Percentiles rank a stretch among this genome's conserved stretches.
Evolutionary conservation across 2,888 invertebrate species (phyloP).

Genomic region (Torymus auratus): DNA sequence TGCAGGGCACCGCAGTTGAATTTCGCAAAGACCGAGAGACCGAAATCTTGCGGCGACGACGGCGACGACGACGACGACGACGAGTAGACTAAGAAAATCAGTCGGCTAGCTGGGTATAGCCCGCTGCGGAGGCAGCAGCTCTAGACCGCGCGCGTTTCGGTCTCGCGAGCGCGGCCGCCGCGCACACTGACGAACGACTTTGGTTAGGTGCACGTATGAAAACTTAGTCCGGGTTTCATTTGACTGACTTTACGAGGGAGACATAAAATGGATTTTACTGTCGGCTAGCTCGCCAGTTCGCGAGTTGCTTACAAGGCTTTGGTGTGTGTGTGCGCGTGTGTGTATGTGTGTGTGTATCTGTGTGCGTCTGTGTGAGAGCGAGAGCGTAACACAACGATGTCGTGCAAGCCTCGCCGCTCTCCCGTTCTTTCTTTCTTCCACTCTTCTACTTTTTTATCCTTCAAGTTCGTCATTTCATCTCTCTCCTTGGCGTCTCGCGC

Average conservation of each 20-base stretch:
- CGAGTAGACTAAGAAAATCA: slow-evolving; percentile 50
- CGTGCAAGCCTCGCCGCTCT: slow-evolving; percentile 1
- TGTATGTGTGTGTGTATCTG: slow-evolving; percentile 52
- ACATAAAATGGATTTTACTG: slow-evolving; percentile 76
- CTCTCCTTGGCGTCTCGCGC: slow-evolving; percentile 13
- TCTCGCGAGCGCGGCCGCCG: slow-evolving; percentile 19
- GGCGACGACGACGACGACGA: slow-evolving; percentile 21
- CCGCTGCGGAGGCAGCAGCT: slow-evolving; percentile 1
- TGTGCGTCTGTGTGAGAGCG: slow-evolving; percentile 60
- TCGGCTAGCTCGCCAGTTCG: slow-evolving; percentile 75
- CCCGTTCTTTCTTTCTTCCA: slow-evolving; percentile 51
- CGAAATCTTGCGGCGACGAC: neutral
- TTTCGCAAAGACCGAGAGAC: slow-evolving; percentile 20
- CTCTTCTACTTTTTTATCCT: slow-evolving; percentile 36
- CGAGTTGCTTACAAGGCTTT: slow-evolving; percentile 75
- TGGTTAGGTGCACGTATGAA: slow-evolving; percentile 72
- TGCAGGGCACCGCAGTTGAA: slow-evolving; percentile 18
- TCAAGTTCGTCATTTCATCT: neutral
- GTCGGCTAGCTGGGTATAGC: slow-evolving; percentile 12
- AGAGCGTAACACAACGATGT: slow-evolving; percentile 36
- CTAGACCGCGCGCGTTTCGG: slow-evolving; percentile 7
- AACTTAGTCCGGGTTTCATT: slow-evolving; percentile 76
- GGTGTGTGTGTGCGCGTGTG: slow-evolving; percentile 7
- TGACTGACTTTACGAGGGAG: slow-evolving; percentile 75
- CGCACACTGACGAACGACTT: slow-evolving; percentile 51